phyloP scores from a whole-genome alignment of 2,113 vertebrate species.

The Trichomycterus rosablanca region DNA sequence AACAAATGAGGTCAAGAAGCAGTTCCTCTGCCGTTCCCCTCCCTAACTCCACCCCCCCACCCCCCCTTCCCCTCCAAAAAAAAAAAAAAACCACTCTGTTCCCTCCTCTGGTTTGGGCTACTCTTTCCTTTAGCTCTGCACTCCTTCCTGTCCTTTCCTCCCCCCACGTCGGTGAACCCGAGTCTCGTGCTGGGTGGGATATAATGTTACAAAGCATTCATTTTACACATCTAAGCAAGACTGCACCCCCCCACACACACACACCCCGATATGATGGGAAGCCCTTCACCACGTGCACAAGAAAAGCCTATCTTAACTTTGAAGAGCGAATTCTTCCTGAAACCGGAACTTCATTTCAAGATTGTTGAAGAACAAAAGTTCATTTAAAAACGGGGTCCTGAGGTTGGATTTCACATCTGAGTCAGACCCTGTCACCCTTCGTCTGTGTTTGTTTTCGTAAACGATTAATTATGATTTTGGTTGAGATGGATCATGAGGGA shows the following conservation, averaged over 20 bases:
- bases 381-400: constrained; percentile 10
- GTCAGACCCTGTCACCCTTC: neutral
- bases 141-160: neutral
- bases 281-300: constrained; percentile 34
- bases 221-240: constrained; percentile 47
- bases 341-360: constrained; percentile 36
- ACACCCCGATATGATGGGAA: constrained; percentile 16
- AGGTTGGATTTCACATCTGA: constrained; percentile 20
- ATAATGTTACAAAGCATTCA: constrained; percentile 56
- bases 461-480: constrained; percentile 21
- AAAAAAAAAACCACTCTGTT: too few relatives aligned
- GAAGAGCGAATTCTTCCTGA: constrained; percentile 46
- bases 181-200: constrained; percentile 30
- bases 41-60: constrained; percentile 4
- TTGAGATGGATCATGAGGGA: neutral
- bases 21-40: constrained; percentile 20
- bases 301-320: constrained; percentile 46
- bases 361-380: constrained; percentile 37
- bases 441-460: neutral
- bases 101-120: neutral
- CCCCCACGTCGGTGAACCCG: constrained; percentile 6
- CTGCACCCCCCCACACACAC: constrained; percentile 25
- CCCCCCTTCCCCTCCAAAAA: neutral
- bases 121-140: constrained; percentile 5
- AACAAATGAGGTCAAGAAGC: constrained; percentile 48